Evolutionary conservation across 1,140 invertebrate species (phyloP).

Genomic region (Ips nitidus): DNA sequence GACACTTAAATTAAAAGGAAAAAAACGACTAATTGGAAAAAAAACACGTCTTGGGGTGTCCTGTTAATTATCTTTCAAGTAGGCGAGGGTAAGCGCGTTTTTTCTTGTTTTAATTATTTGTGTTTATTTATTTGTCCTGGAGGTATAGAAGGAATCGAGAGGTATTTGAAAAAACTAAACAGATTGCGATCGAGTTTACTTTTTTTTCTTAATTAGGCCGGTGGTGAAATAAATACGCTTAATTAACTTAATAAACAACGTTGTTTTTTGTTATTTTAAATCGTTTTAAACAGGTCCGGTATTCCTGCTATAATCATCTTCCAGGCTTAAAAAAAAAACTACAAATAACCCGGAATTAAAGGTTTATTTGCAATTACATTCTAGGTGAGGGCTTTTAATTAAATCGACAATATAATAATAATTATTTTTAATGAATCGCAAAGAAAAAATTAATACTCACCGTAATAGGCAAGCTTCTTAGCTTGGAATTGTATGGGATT

Average conservation of each 20-base stretch:
- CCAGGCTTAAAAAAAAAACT: too few relatives aligned
- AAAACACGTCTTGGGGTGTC: slow-evolving; percentile 14
- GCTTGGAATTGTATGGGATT: too few relatives aligned
- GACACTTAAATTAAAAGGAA: neutral
- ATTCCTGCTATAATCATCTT: too few relatives aligned
- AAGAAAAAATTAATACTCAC: too few relatives aligned
- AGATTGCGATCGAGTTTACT: slow-evolving; percentile 11
- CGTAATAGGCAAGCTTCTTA: too few relatives aligned
- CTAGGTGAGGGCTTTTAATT: too few relatives aligned
- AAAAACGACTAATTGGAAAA: neutral
- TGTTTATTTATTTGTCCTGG: slow-evolving; percentile 19
- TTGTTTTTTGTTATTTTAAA: neutral
- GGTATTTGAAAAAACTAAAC: slow-evolving; percentile 22
- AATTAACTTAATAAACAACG: neutral
- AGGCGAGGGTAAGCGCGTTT: slow-evolving; percentile 15
- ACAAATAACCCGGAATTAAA: too few relatives aligned
- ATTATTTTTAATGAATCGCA: too few relatives aligned
- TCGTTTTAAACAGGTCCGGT: neutral
- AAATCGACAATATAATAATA: too few relatives aligned
- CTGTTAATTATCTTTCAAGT: slow-evolving; percentile 25
- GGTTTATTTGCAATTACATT: too few relatives aligned
- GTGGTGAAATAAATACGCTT: slow-evolving; percentile 6
- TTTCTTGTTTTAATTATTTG: slow-evolving; percentile 2
- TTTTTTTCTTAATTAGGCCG: slow-evolving; percentile 1
- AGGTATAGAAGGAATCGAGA: slow-evolving; percentile 9